Percentiles rank a stretch among this genome's conserved stretches.
These are phyloP conservation scores for Rapana venosa DNA, from an alignment of 2,888 invertebrate genomes.

Conservation along the genomic window DNA sequence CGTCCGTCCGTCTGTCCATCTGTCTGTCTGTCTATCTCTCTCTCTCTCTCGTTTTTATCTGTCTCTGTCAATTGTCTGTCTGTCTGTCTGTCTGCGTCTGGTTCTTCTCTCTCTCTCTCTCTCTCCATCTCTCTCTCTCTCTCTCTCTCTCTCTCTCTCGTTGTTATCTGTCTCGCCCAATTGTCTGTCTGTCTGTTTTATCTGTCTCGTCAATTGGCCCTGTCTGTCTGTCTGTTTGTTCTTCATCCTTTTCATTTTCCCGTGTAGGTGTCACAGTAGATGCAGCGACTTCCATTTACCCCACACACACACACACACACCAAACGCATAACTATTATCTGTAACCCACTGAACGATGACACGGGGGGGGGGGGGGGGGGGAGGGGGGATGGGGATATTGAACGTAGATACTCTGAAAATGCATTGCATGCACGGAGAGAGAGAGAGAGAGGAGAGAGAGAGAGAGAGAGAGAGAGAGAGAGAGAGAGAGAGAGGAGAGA, in stretches of 20 bases:
- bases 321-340: background rate
- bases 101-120: background rate
- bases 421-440: background rate
- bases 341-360: background rate
- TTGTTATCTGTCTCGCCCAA: background rate
- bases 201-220: background rate
- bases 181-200: background rate
- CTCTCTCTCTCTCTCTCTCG: constrained; percentile 4
- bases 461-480: background rate
- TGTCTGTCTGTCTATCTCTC: background rate
- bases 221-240: too few relatives aligned
- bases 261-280: background rate
- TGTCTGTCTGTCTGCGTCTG: constrained; percentile 8
- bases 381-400: background rate
- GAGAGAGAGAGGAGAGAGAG: background rate
- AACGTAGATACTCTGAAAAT: background rate
- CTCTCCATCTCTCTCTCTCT: constrained; percentile 10
- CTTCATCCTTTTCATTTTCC: background rate
- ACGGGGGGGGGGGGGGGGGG: background rate
- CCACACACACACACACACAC: background rate
- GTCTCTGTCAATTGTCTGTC: background rate
- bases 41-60: background rate
- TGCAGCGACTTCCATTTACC: background rate
- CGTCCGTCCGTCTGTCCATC: background rate
- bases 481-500: constrained; percentile 9